phyloP scores from a whole-genome alignment of 2,113 vertebrate genomes.

The Lasiurus cinereus region DNA sequence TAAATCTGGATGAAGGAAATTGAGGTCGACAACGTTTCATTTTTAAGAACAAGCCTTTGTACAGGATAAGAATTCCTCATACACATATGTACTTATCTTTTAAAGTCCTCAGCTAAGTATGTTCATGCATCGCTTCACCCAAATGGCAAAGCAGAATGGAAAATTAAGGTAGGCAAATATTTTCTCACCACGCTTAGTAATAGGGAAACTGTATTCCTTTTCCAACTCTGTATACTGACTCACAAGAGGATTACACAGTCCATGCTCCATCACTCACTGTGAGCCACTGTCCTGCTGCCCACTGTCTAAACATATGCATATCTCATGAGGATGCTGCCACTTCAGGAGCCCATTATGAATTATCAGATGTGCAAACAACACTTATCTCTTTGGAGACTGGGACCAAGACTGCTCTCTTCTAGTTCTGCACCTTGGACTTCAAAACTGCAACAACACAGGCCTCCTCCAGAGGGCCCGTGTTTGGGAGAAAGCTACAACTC shows the following conservation, averaged over 20 bases:
- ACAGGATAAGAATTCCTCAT: not conserved
- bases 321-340: not conserved
- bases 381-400: constrained; percentile 77
- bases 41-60: constrained; percentile 55
- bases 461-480: constrained; percentile 65
- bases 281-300: constrained; percentile 73
- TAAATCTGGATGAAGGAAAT: constrained; percentile 48
- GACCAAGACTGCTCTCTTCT: constrained; percentile 55
- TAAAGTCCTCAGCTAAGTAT: constrained; percentile 22
- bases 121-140: constrained; percentile 20
- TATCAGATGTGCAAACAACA: constrained; percentile 74
- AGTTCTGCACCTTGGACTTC: not conserved
- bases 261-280: constrained; percentile 46
- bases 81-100: constrained; percentile 32
- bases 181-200: constrained; percentile 35
- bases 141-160: constrained; percentile 49
- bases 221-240: constrained; percentile 57
- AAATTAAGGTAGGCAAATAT: constrained; percentile 61
- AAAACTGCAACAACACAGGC: constrained; percentile 41
- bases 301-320: constrained; percentile 4
- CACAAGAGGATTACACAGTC: not conserved
- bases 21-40: not conserved
- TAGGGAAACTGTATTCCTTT: constrained; percentile 49
- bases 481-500: constrained; percentile 69
- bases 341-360: not conserved